Evolutionary conservation across 1,140 invertebrate species (phyloP).

Genomic region (Yoshiicerus persimilis): DNA sequence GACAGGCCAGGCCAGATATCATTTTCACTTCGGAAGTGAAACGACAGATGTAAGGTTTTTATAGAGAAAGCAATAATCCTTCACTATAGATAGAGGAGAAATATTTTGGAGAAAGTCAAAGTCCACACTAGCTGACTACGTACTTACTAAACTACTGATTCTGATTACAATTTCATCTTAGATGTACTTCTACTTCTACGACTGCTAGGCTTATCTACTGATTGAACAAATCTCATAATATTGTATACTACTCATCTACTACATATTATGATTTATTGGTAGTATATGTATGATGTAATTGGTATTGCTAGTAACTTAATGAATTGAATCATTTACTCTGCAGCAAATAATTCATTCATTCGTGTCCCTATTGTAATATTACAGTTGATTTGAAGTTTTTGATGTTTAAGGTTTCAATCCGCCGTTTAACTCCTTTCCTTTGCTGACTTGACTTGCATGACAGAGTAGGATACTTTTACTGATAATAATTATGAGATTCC

Average conservation of each 20-base stretch:
- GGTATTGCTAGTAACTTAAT: neutral
- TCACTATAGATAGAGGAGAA: neutral
- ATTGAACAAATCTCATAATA: constrained; percentile 1
- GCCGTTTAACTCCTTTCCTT: neutral
- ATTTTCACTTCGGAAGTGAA: neutral
- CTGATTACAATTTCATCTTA: neutral
- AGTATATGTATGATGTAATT: neutral
- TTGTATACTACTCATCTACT: neutral
- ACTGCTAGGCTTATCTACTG: neutral
- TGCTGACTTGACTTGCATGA: neutral
- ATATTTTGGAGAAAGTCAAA: neutral
- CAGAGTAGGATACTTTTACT: neutral
- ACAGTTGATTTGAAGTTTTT: neutral
- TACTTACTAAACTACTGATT: neutral
- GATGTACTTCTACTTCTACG: neutral
- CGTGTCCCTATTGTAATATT: neutral
- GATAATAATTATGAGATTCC: neutral
- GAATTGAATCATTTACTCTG: neutral
- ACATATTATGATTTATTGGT: neutral
- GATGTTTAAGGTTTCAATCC: neutral
- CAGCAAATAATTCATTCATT: neutral
- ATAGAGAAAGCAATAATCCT: neutral
- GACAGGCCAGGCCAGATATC: neutral
- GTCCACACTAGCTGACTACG: neutral
- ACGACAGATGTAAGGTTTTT: neutral